These are phyloP conservation scores for Alligator sinensis DNA, from an alignment of 2,113 vertebrate genomes.

Conservation along the genomic window DNA sequence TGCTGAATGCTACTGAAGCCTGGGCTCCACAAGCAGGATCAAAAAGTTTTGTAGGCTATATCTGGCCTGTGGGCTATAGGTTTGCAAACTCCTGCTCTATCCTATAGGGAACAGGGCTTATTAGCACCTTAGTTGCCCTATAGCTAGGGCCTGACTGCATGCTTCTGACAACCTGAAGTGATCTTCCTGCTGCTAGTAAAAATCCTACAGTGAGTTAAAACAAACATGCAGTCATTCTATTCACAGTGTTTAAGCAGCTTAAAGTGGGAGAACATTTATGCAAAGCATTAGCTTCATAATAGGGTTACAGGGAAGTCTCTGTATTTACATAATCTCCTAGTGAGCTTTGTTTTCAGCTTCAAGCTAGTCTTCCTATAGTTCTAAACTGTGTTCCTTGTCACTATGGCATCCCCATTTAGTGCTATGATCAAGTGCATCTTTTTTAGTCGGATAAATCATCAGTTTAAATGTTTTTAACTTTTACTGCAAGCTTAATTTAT, in stretches of 20 bases:
- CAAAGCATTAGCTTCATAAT: not conserved
- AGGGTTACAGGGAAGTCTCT: fast-evolving
- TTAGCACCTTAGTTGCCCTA: not conserved
- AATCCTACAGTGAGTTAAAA: not conserved
- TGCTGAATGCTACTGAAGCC: no score
- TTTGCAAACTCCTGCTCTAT: no score
- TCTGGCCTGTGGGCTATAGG: no score
- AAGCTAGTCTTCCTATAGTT: not conserved
- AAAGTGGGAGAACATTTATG: not conserved
- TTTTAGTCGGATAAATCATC: no score
- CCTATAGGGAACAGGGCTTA: no score
- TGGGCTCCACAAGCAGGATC: no score
- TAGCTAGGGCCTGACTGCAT: not conserved
- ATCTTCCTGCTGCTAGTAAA: not conserved
- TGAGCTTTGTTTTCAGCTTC: not conserved
- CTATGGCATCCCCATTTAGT: no score
- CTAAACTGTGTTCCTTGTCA: not conserved
- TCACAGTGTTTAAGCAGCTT: not conserved
- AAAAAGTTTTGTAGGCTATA: no score
- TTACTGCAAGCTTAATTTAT: no score
- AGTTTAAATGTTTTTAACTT: no score
- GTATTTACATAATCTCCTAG: fast-evolving
- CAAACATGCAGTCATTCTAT: not conserved
- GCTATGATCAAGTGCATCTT: no score
- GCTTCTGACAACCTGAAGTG: not conserved